phyloP scores from a whole-genome alignment of 2,797 vertebrate species.

The Tiaroga cobitis region DNA sequence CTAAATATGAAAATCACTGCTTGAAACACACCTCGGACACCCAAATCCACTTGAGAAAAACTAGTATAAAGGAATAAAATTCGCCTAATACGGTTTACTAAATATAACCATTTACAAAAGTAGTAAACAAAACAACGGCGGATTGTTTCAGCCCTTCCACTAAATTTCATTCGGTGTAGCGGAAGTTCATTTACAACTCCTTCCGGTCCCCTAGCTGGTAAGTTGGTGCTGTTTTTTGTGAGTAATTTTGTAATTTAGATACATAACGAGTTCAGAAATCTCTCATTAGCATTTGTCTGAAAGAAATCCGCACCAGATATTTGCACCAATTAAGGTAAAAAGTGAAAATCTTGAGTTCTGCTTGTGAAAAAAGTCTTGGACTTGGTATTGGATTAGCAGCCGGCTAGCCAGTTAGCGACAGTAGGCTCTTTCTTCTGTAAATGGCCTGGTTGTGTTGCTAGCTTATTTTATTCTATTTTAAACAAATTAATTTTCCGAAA shows the following conservation, averaged over 20 bases:
- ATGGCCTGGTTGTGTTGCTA: neutral
- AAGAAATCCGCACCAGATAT: neutral
- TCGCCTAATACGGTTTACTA: neutral
- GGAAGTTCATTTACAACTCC: slow-evolving; percentile 62
- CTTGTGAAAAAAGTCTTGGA: neutral
- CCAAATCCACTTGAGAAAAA: neutral
- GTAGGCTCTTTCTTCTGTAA: slow-evolving; percentile 33
- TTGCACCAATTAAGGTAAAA: neutral
- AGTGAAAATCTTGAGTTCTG: neutral
- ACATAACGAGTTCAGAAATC: neutral
- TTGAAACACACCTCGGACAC: fast-evolving
- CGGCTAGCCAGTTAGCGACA: slow-evolving; percentile 44
- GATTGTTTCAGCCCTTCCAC: slow-evolving; percentile 57
- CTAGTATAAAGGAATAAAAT: neutral
- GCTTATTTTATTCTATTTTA: neutral
- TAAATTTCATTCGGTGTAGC: slow-evolving; percentile 56
- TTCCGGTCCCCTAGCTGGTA: slow-evolving; percentile 68
- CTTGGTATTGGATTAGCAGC: slow-evolving; percentile 17
- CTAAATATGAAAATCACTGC: neutral
- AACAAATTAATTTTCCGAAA: neutral
- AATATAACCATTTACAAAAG: neutral
- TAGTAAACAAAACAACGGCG: slow-evolving; percentile 51
- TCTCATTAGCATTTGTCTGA: neutral
- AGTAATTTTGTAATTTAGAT: neutral
- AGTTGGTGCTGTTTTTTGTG: slow-evolving; percentile 61